Evolutionary conservation across 2,888 invertebrate genomes (phyloP), one percentile per base, ranked within the genome.

Genomic region (Drosophila seclusa): DNA sequence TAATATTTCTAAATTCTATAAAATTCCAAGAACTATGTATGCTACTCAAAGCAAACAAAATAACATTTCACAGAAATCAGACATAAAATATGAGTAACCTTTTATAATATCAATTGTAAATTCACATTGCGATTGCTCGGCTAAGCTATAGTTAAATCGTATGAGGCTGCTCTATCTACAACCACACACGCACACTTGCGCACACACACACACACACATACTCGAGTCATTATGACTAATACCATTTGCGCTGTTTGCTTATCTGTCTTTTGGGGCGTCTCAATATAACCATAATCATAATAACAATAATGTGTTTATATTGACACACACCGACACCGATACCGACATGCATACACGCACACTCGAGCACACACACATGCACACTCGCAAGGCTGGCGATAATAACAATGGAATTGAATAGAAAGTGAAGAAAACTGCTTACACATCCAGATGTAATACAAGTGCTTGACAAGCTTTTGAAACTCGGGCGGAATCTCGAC

Each of bases 361-460:
- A 13, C 45, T 31, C 31, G 31, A 4, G 0, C 45, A 24, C 45
- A 18, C 18, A 29, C 27, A 11, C 45, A 38, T 4, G 32, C 18
- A 18, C 7, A 13, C 1, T 16, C 2, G 7, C 21, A 21, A 21
- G 13, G 1, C 45, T 24, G 45, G 21, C 48, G 49, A 48, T 60
- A 38, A 52, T 38, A 53, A 50, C 2, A 45, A 7, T 21, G 21
- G 7, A 32, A 8, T 32, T 16, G 21, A 69, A 8, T 31, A 29
- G 45, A 24, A 16, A 2, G 4, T 18, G 13, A 32, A 16, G 2
- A 18, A 27, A 52, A 36, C 85, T 88, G 96, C 98, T 95, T 94
- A 99, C 98, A 97, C 94, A 99, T 96, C 99, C 99, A 99, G 81
- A 99, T 94, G 92, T 99, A 98, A 93, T 99, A 99, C 69, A 99